Conservation (phyloP, 2,888 invertebrate species). For the Bellardia bayeri region DNA sequence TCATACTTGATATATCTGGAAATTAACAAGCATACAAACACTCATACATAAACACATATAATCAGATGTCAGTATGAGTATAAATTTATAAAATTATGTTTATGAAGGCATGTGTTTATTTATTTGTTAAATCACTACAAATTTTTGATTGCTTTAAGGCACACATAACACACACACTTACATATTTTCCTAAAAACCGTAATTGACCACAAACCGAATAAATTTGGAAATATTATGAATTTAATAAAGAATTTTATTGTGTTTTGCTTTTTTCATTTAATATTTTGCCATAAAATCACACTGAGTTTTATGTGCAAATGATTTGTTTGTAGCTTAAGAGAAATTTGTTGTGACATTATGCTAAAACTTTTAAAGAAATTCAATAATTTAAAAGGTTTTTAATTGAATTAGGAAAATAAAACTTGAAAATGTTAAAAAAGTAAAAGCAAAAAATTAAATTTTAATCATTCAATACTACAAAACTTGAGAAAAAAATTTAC, state of each 20-base stretch:
- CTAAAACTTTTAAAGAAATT: background rate
- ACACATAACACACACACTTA: background rate
- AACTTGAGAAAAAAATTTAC: no score
- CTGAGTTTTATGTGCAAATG: conserved; percentile 11
- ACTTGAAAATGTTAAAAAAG: no score
- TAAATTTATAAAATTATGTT: no score
- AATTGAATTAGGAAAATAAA: no score
- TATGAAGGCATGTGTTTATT: background rate
- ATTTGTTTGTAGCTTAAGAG: background rate
- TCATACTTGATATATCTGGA: conserved; percentile 17
- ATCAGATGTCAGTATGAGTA: no score
- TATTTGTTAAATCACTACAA: conserved; percentile 15
- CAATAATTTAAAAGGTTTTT: no score
- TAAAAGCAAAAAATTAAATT: no score
- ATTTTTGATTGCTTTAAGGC: conserved; percentile 27
- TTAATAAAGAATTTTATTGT: background rate
- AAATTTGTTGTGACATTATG: background rate
- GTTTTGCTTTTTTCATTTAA: no score
- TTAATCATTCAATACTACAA: no score
- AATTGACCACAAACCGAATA: conserved; percentile 41
- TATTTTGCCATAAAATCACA: background rate
- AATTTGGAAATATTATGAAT: conserved; percentile 14
- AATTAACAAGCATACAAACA: background rate
- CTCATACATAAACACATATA: background rate
- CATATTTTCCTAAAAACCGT: background rate